Base-by-base conservation (phyloP, 2,797 vertebrate genomes). In the Peromyscus eremicus region DNA sequence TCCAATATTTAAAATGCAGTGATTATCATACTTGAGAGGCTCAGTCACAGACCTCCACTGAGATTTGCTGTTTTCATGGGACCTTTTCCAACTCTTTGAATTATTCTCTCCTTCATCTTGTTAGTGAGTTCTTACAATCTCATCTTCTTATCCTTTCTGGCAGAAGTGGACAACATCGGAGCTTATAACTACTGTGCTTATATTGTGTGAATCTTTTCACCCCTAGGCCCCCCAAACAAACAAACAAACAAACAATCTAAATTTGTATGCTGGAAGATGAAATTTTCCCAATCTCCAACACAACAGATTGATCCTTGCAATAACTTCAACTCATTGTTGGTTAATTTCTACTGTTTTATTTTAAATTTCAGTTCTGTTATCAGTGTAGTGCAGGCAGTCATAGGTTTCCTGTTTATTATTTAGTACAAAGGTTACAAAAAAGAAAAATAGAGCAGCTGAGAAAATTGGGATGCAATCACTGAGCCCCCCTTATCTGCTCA, bases 1-100 rank as follows among this genome's bases (percentile, higher is more conserved):
- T 14, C 11, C 8, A 79, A 84, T 68, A n/a, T 70, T 57, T 89
- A 83, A 97, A 93, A 81, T 66, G 10, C 60, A 91, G 68, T 94
- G 82, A 79, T 95, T n/a, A 85, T 70, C 27, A 62, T 37, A 52
- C 2, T 0, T n/a, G 89, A 57, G 49, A 84, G 16, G 77, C 76
- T 92, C 49, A 81, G 17, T 87, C 57, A 60, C 49, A 46, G 8
- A 46, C 10, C 25, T 83, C 40, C 17, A 34, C 6, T 60, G 49
- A 25, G 83, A 57, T 64, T 73, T 5, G 9, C 12, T 89, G 17
- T 88, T 88, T 70, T 40, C 13, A 68, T 52, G 84, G 68, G 7
- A 87, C 92, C 25, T 8, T 94, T 96, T 84, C 55, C 77, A 94
- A 37, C 66, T 84, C 10, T 73, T 94, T 5, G 13, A 6, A 68